A percentile compares a stretch with the other conserved stretches of the same genome.
phyloP scores from a whole-genome alignment of 2,888 invertebrate genomes.

The Amblyjoppa fuscipennis region DNA sequence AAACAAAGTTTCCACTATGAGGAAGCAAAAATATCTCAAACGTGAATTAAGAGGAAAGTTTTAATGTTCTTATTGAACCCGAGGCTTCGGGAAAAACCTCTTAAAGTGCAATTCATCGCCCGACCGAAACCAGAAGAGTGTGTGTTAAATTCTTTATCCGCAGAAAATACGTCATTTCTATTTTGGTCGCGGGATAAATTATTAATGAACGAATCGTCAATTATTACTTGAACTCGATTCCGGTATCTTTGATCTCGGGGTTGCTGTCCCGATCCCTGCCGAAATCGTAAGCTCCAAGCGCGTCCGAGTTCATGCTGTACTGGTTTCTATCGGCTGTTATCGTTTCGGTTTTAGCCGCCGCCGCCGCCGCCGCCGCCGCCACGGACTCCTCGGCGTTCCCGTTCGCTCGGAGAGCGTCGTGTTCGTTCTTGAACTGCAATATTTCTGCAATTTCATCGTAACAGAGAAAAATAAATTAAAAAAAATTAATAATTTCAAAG shows the following conservation, averaged over 20 bases:
- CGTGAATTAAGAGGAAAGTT: not conserved
- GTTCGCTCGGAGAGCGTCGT: conserved; percentile 70
- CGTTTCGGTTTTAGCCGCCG: conserved; percentile 74
- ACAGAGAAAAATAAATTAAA: conserved; percentile 1
- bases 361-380: conserved; percentile 69
- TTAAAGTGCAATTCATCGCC: not conserved
- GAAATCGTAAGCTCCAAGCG: conserved; percentile 71
- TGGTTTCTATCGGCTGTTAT: conserved; percentile 78
- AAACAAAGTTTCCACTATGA: too few species aligned
- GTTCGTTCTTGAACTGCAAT: conserved; percentile 80
- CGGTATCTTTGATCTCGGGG: conserved; percentile 77
- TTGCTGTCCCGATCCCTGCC: conserved; percentile 72
- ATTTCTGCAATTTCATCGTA: conserved; percentile 77
- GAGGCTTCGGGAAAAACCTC: not conserved
- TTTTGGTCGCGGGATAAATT: not conserved
- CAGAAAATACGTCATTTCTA: not conserved
- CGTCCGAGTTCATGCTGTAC: conserved; percentile 76
- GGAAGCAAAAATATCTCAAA: not conserved
- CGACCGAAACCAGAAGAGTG: too few species aligned
- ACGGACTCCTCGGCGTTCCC: conserved; percentile 70
- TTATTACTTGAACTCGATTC: conserved; percentile 78
- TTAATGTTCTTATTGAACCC: not conserved
- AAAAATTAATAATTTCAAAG: not conserved
- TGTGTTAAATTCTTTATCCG: too few species aligned
- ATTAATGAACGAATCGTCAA: not conserved